These are phyloP conservation scores for Elysia crispata DNA, from an alignment of 2,888 invertebrate species.

Conservation along the genomic window DNA sequence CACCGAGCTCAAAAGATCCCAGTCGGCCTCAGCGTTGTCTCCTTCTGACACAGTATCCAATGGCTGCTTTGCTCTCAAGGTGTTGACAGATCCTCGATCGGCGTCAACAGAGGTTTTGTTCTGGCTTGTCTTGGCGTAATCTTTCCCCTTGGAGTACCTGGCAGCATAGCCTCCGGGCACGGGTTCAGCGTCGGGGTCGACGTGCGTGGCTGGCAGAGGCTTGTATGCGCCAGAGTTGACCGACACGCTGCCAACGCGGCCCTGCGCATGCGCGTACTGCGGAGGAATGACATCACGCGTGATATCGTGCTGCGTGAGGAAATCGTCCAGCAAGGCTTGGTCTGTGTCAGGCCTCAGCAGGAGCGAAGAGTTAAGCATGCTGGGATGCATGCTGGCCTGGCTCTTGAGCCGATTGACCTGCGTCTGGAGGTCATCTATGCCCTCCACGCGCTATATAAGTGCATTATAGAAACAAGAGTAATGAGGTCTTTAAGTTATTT, in stretches of 20 bases:
- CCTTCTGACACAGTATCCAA: constrained; percentile 29
- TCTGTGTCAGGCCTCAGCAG: constrained; percentile 38
- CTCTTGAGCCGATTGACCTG: constrained; percentile 65
- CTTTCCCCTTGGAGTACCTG: constrained; percentile 1
- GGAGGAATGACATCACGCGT: constrained; percentile 17
- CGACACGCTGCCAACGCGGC: no score
- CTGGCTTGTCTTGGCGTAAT: not conserved
- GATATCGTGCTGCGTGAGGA: constrained; percentile 20
- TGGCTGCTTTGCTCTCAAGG: not conserved
- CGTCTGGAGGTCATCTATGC: constrained; percentile 65
- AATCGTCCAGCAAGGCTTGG: constrained; percentile 34
- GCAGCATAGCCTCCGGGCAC: constrained; percentile 6
- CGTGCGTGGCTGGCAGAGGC: constrained; percentile 1
- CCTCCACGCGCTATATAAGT: constrained; percentile 60
- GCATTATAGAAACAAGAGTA: no score
- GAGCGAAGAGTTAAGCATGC: constrained; percentile 34
- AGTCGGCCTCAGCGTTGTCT: constrained; percentile 25
- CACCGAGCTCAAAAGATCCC: constrained; percentile 24
- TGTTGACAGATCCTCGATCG: not conserved
- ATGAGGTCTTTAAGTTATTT: no score
- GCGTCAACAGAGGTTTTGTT: not conserved
- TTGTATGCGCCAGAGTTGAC: constrained; percentile 14
- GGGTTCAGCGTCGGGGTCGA: not conserved
- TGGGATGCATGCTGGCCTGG: constrained; percentile 36
- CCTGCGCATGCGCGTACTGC: no score